A percentile compares a stretch with the other conserved stretches of the same genome.
Conservation (phyloP, 2,888 invertebrate genomes). For the Gari tellinella region DNA sequence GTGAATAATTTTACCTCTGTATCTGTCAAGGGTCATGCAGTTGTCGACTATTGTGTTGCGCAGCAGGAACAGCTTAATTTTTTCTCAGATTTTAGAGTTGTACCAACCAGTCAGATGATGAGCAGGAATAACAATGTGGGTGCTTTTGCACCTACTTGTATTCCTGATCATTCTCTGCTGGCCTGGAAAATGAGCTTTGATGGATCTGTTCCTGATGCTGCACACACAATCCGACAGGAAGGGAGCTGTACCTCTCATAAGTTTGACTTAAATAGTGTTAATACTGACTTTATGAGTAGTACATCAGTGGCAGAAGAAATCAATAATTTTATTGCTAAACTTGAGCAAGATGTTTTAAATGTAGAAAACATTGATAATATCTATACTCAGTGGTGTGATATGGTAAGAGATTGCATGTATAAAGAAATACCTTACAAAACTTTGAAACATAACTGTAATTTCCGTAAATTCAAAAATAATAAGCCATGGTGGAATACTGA, state of each 20-base stretch:
- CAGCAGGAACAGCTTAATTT: too few relatives aligned
- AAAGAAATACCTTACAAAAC: slow-evolving; percentile 5
- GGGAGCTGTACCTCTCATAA: neutral
- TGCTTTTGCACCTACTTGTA: too few relatives aligned
- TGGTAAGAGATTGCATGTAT: slow-evolving; percentile 18
- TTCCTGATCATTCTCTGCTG: slow-evolving; percentile 24
- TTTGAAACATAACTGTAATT: neutral
- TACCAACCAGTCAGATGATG: too few relatives aligned
- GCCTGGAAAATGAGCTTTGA: slow-evolving; percentile 10
- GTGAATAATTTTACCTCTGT: too few relatives aligned
- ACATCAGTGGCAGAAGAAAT: neutral
- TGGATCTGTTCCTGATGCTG: neutral
- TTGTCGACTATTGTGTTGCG: too few relatives aligned
- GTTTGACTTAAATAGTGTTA: slow-evolving; percentile 4
- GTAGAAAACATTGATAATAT: neutral
- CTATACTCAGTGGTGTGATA: slow-evolving; percentile 11
- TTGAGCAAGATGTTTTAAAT: slow-evolving; percentile 8
- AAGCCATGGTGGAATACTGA: slow-evolving; percentile 9
- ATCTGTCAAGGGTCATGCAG: too few relatives aligned
- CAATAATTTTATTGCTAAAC: slow-evolving; percentile 1
- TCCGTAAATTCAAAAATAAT: neutral
- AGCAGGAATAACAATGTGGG: too few relatives aligned
- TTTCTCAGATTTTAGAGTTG: too few relatives aligned
- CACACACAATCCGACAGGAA: neutral
- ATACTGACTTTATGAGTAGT: slow-evolving; percentile 8